Base-by-base conservation (phyloP, 2,113 vertebrate genomes). In the Chaenogobius annularis region DNA sequence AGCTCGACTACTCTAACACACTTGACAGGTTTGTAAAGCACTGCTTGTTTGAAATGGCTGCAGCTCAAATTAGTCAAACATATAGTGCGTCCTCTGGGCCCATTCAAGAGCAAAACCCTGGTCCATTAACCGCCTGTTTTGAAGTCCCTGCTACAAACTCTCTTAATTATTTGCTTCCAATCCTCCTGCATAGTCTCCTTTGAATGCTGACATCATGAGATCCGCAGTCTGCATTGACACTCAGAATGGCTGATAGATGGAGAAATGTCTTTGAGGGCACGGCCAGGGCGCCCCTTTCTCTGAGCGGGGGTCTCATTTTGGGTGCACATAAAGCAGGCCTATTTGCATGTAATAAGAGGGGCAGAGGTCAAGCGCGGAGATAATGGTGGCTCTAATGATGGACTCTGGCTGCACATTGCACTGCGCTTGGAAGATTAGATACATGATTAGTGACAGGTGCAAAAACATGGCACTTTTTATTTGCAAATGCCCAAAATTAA, bases 291-390 rank as follows among this genome's bases (percentile, higher is more conserved):
- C 77, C 74, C 73, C 76, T 54, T 84, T 80, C 82, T 82, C 84
- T 82, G 87, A 86, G 11, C 11, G 74, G 81, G 78, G 88, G 71
- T 90, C 91, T 90, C 80, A 87, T 93, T 94, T 92, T 91, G 89
- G 83, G 81, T 90, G 91, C 92, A 89, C 84, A 91, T 93, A 92
- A 92, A 92, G 88, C 84, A 72, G 65, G 75, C 79, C 82, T 85
- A 94, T 95, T 94, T 95, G 85, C 93, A 94, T 95, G 84, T 94
- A 94, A 93, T 93, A 90, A 84, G 83, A 82, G 87, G 87, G 66
- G 3, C 90, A 79, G 90, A 88, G 82, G 89, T 93, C 93, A 91
- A 88, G 81, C 86, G 67, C 79, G 89, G 77, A 72, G 69, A 91
- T 90, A 90, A 90, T 80, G 81, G 84, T 77, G 0, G 59, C 61